Evolutionary conservation across 2,888 invertebrate genomes (phyloP).

Genomic region (Corbicula japonica): DNA sequence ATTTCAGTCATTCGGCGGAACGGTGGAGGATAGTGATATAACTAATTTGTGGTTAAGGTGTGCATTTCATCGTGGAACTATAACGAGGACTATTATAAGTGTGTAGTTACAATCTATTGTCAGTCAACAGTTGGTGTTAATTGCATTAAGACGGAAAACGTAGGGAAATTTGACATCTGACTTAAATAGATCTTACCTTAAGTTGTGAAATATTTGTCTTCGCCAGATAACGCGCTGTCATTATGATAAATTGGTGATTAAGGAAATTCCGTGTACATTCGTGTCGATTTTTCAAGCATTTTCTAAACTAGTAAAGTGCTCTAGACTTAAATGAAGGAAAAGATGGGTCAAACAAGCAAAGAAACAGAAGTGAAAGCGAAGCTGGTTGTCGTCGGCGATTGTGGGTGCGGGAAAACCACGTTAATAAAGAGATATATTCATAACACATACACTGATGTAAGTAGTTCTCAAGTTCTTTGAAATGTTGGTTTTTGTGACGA

Average conservation of each 20-base stretch:
- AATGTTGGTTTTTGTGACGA: neutral
- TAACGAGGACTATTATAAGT: too few species aligned
- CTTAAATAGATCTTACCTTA: conserved; percentile 32
- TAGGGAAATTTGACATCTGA: conserved; percentile 24
- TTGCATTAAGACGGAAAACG: conserved; percentile 2
- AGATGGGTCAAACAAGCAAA: conserved; percentile 40
- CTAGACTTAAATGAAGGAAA: too few species aligned
- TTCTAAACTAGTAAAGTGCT: too few species aligned
- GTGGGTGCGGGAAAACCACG: conserved; percentile 90
- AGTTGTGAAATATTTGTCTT: conserved; percentile 6
- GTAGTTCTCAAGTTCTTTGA: conserved; percentile 7
- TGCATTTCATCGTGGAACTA: too few species aligned
- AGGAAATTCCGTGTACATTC: too few species aligned
- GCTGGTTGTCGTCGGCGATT: conserved; percentile 90
- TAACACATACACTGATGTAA: conserved; percentile 56
- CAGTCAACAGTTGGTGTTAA: too few species aligned
- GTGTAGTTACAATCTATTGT: too few species aligned
- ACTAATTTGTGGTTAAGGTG: too few species aligned
- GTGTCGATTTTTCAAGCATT: too few species aligned
- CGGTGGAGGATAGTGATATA: conserved; percentile 6
- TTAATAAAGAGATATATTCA: conserved; percentile 88
- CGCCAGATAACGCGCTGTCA: too few species aligned
- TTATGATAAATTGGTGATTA: too few species aligned
- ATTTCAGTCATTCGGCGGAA: conserved; percentile 20
- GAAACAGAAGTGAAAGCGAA: conserved; percentile 85